phyloP scores from a whole-genome alignment of 2,888 invertebrate genomes.

The Leucoma salicis region DNA sequence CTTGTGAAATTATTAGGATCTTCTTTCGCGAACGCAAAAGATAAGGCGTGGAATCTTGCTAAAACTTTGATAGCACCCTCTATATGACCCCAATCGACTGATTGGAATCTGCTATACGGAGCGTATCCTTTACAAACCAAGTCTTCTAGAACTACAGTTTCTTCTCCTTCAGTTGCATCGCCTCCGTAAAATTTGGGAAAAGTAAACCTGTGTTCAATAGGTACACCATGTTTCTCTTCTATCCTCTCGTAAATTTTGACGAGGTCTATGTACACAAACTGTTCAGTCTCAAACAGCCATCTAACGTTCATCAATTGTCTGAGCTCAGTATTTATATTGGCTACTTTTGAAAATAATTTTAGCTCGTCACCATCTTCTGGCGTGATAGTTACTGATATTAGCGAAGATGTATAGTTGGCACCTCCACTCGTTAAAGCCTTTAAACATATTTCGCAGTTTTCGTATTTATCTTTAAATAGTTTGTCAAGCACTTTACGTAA shows the following conservation, averaged over 20 bases:
- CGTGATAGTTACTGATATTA: slow-evolving; percentile 36
- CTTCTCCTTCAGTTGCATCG: slow-evolving; percentile 28
- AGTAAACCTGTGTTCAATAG: slow-evolving; percentile 31
- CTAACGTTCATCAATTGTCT: slow-evolving; percentile 31
- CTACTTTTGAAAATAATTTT: slow-evolving; percentile 52
- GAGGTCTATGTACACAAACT: slow-evolving; percentile 35
- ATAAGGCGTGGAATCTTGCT: slow-evolving; percentile 60
- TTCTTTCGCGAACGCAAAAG: slow-evolving; percentile 52
- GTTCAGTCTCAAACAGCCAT: slow-evolving; percentile 37
- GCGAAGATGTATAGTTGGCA: slow-evolving; percentile 46
- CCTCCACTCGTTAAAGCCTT: slow-evolving; percentile 44
- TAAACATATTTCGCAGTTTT: slow-evolving; percentile 25
- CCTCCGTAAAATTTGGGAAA: slow-evolving; percentile 47
- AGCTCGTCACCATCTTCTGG: slow-evolving; percentile 23
- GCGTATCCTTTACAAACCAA: slow-evolving; percentile 41
- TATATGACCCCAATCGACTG: slow-evolving; percentile 49
- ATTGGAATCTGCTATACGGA: slow-evolving; percentile 35
- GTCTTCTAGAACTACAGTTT: slow-evolving; percentile 53
- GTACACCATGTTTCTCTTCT: slow-evolving; percentile 36
- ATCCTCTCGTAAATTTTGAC: slow-evolving; percentile 26
- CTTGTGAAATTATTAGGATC: slow-evolving; percentile 41
- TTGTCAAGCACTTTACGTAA: slow-evolving; percentile 36
- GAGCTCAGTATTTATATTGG: slow-evolving; percentile 34
- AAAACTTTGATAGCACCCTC: slow-evolving; percentile 39
- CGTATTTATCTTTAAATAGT: slow-evolving; percentile 34